Percentiles rank a stretch among this genome's conserved stretches.
Evolutionary conservation across 2,113 vertebrate genomes (phyloP).

Genomic region (Rhynchopsitta pachyrhyncha): DNA sequence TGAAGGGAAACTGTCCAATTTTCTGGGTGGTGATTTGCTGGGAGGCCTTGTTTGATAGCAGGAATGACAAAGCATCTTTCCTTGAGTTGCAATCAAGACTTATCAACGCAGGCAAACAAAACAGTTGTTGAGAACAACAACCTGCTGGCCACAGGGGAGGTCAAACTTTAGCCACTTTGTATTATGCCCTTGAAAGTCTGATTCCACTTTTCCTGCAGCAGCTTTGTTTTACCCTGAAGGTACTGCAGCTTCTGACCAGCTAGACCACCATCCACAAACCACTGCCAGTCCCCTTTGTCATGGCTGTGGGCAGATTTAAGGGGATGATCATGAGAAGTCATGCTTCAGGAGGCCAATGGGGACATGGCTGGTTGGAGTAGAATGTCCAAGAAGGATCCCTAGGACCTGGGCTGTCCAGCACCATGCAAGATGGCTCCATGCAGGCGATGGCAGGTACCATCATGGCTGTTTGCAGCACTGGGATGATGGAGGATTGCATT

Average conservation of each 20-base stretch:
- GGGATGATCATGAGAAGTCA: background rate
- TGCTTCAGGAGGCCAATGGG: background rate
- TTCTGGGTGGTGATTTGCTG: background rate
- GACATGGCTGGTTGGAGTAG: background rate
- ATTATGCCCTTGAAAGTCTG: background rate
- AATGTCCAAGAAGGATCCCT: background rate
- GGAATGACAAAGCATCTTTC: background rate
- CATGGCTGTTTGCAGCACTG: background rate
- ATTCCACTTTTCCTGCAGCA: background rate
- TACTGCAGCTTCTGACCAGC: background rate
- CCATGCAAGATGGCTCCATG: background rate
- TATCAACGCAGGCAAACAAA: background rate
- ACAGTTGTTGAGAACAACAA: background rate
- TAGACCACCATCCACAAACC: background rate
- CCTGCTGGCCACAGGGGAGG: background rate
- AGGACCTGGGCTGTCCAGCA: background rate
- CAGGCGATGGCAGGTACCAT: background rate
- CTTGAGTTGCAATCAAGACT: background rate
- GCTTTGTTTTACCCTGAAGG: background rate
- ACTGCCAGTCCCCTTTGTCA: background rate
- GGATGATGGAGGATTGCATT: background rate
- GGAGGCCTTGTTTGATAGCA: background rate
- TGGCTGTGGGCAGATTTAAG: background rate
- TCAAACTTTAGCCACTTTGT: background rate
- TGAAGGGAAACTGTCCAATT: background rate